A percentile compares a stretch with the other conserved stretches of the same genome.
These are phyloP conservation scores for Synergus itoensis DNA, from an alignment of 2,888 invertebrate species.

Conservation along the genomic window DNA sequence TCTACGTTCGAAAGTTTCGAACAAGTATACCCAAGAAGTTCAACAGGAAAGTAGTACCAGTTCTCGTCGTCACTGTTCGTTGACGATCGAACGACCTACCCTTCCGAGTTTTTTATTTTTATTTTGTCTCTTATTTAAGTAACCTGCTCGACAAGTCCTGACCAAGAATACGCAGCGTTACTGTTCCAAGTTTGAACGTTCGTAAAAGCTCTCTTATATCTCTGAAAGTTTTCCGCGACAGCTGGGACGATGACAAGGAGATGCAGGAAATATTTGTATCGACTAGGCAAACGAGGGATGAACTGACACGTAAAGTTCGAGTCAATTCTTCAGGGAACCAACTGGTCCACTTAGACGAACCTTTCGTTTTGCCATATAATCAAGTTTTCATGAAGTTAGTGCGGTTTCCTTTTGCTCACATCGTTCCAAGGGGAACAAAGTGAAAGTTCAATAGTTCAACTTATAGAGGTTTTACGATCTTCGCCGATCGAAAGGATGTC, in stretches of 20 bases:
- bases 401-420: conserved; percentile 8
- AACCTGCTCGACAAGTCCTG: conserved; percentile 23
- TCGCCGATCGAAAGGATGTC: conserved; percentile 1
- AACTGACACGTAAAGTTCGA: conserved; percentile 28
- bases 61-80: conserved; percentile 34
- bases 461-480: conserved; percentile 12
- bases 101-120: not conserved
- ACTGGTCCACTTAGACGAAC: conserved; percentile 32
- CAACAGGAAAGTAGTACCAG: conserved; percentile 31
- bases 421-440: conserved; percentile 28
- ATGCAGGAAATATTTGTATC: conserved; percentile 50
- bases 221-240: conserved; percentile 54
- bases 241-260: conserved; percentile 52
- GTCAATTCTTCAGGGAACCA: conserved; percentile 38
- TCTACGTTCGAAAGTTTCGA: conserved; percentile 17
- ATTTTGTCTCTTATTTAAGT: conserved; percentile 21
- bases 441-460: conserved; percentile 38
- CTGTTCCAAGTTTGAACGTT: conserved; percentile 48
- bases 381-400: conserved; percentile 38
- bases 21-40: conserved; percentile 35
- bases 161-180: not conserved
- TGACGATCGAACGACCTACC: conserved; percentile 27
- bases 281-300: conserved; percentile 42
- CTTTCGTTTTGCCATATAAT: conserved; percentile 39
- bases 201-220: conserved; percentile 52